Base-by-base conservation (phyloP, 2,113 vertebrate genomes). In the Numida meleagris region DNA sequence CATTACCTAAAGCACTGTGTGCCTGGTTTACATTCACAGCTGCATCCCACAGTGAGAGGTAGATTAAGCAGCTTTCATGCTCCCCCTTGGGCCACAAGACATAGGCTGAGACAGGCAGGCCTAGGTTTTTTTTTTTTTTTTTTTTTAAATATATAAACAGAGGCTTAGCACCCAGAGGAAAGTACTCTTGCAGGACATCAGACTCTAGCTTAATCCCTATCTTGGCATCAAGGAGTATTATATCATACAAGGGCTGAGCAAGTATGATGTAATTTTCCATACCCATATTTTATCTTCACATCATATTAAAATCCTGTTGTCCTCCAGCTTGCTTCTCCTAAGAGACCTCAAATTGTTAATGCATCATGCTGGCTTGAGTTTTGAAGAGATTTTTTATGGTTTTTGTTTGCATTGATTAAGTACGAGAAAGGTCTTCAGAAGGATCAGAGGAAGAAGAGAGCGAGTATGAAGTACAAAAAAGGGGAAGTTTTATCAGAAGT, bases 221-320 rank as follows among this genome's bases (percentile, higher is more conserved):
- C 85, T 93, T 96, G 96, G 96, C 95, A 95, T 67, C 75, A 63
- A 65, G 31, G 42, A 71, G 42, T 43, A 82, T 94, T 91, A 66
- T 57, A 83, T 96, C 96, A 88, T 80, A 45, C 82, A 55, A 2
- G 0, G 87, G 79, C 38, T 42, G 76, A 62, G 76, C 68, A 43
- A 34, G 71, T 8, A 77, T 96, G 94, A 96, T 71, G 89, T 94
- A n/a, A 96, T 95, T 96, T 96, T 96, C 96, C 91, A 85, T 34
- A 27, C 50, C 94, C 6, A 0, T 86, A 93, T 91, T 96, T 95
- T 94, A 91, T 95, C 89, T 80, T 55, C 76, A 55, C 57, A 83
- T 94, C 79, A 13, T 67, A 67, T 86, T 95, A 82, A 89, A 94
- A 88, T 36, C 46, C 46, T 71, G 82, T 82, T 79, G 6, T 80